Evolutionary conservation across 2,888 invertebrate genomes (phyloP).

Genomic region (Troides helena): DNA sequence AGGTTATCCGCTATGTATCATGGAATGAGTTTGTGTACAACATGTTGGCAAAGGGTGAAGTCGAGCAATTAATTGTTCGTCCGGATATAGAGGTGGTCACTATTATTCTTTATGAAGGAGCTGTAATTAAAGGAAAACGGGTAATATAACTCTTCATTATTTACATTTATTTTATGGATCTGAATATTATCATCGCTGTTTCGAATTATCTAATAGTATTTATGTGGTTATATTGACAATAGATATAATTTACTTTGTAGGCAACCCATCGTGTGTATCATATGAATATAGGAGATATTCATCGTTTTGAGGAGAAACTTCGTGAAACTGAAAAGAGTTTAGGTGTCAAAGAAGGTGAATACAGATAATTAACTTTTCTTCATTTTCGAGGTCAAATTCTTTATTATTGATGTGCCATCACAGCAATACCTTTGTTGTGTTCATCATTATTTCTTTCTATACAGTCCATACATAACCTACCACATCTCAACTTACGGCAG

Average conservation of each 20-base stretch:
- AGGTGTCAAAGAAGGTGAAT: slow-evolving; percentile 86
- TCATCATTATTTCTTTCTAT: too few species aligned
- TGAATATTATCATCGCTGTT: not conserved
- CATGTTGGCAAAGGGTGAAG: slow-evolving; percentile 96
- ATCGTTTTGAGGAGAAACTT: slow-evolving; percentile 94
- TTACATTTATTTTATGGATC: not conserved
- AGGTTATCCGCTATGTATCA: slow-evolving; percentile 88
- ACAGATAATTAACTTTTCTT: not conserved
- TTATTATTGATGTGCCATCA: too few species aligned
- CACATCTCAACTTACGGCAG: too few species aligned
- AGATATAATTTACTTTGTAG: slow-evolving; percentile 50
- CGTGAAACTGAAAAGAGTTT: slow-evolving; percentile 90
- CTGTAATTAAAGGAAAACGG: slow-evolving; percentile 90
- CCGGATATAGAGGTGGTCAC: slow-evolving; percentile 93
- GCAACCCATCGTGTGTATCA: slow-evolving; percentile 85
- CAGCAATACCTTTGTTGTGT: too few species aligned
- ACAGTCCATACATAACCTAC: too few species aligned
- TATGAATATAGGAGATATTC: slow-evolving; percentile 91
- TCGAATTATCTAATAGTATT: not conserved
- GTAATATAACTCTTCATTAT: slow-evolving; percentile 50
- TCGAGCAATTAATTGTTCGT: slow-evolving; percentile 90
- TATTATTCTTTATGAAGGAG: slow-evolving; percentile 91
- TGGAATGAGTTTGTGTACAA: slow-evolving; percentile 99
- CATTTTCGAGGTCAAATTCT: too few species aligned
- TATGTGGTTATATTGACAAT: not conserved